Percentiles rank a stretch among this genome's conserved stretches.
These are phyloP conservation scores for Heterochromis multidens DNA, from an alignment of 2,113 vertebrate genomes.

Conservation along the genomic window DNA sequence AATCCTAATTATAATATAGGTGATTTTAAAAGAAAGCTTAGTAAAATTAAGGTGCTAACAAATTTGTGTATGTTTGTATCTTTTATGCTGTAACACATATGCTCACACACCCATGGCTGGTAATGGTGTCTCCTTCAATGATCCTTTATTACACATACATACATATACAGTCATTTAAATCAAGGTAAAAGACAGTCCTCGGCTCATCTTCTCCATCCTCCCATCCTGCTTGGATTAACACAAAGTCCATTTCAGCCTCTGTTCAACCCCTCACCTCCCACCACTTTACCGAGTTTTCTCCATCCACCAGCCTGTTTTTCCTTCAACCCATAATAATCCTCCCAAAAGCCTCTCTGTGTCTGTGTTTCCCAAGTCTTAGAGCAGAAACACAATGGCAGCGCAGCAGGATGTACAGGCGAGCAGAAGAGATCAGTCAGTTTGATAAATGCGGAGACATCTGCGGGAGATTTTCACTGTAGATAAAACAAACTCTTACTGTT, in stretches of 20 bases:
- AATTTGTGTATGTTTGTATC: neutral
- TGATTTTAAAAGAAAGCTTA: neutral
- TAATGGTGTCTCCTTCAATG: neutral
- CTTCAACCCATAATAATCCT: slow-evolving; percentile 43
- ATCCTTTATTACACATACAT: slow-evolving; percentile 48
- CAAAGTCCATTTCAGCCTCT: slow-evolving; percentile 6
- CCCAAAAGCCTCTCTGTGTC: slow-evolving; percentile 26
- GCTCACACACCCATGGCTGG: neutral
- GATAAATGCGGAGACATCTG: slow-evolving; percentile 43
- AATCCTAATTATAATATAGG: neutral
- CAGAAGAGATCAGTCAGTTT: slow-evolving; percentile 29
- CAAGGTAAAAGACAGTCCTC: slow-evolving; percentile 19
- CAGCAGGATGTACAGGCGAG: slow-evolving; percentile 1
- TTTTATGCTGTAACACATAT: slow-evolving; percentile 1
- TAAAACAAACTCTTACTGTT: slow-evolving; percentile 38
- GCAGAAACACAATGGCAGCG: slow-evolving; percentile 19
- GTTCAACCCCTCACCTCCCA: slow-evolving; percentile 37
- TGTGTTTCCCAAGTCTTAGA: slow-evolving; percentile 7
- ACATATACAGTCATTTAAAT: slow-evolving; percentile 39
- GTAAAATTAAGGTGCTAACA: neutral
- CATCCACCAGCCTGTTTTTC: slow-evolving; percentile 22
- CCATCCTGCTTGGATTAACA: slow-evolving; percentile 43
- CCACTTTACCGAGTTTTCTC: slow-evolving; percentile 24
- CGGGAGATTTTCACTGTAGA: slow-evolving; percentile 47
- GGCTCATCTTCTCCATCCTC: slow-evolving; percentile 48